Base-by-base conservation (phyloP, 2,797 vertebrate species). In the Euphonia xanthogaster region DNA sequence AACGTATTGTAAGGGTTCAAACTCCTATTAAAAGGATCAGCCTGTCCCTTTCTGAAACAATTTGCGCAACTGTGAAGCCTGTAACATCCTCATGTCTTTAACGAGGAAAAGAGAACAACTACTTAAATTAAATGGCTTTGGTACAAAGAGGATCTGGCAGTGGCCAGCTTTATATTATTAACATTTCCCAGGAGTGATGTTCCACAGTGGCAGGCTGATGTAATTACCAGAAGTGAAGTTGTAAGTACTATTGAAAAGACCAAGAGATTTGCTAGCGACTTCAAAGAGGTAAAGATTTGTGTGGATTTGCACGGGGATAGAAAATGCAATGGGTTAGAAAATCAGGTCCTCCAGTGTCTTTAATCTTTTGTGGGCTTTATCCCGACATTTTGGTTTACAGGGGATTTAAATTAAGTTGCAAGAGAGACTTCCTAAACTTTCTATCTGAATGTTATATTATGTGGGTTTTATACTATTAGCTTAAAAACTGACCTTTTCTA, bases 241-340 rank as follows among this genome's bases (percentile, higher is more conserved):
- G 92, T 96, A 96, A 97, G 94, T 95, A 94, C 91, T 91, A 93
- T 88, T 95, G 93, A 95, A 96, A 94, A 93, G 89, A 90, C 85
- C 60, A 72, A 86, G 75, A 91, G 95, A 95, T 96, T 96, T 95
- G 55, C 73, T 51, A 81, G 58, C 0, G 1, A 96, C 95, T 96
- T 97, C 95, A 97, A 94, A 96, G 95, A 86, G 70, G 86, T 48
- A 73, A 95, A 96, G 96, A 96, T 96, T 94, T 96, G 62, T 90
- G 80, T 94, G 96, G 96, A 97, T 96, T 96, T 96, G 82, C 89
- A 91, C 16, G 0, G 85, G 94, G 87, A 93, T 96, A 91, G 82
- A 91, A 93, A 96, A 95, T 86, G 82, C 91, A 90, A 95, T 88
- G 95, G 82, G 68, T 96, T 95, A 95, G 95, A 97, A 96, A 96